Evolutionary conservation across 2,888 invertebrate genomes (phyloP).

Genomic region (Perizoma affinitatum): DNA sequence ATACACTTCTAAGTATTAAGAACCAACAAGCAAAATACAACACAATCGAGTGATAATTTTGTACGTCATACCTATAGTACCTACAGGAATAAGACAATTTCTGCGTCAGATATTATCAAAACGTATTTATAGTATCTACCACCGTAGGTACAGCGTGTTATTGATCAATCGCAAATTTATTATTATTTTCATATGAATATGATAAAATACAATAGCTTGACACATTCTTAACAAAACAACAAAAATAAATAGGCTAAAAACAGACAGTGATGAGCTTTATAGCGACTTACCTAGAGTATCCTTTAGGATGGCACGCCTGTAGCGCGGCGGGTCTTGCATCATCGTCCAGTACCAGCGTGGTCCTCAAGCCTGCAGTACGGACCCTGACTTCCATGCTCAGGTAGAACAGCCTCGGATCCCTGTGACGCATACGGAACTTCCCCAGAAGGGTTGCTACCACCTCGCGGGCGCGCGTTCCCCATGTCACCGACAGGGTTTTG

Average conservation of each 20-base stretch:
- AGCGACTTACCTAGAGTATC: constrained; percentile 91
- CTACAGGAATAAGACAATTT: constrained; percentile 6
- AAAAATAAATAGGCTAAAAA: neutral
- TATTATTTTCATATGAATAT: too few species aligned
- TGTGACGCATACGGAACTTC: constrained; percentile 95
- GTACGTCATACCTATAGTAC: neutral
- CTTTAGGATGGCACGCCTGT: constrained; percentile 96
- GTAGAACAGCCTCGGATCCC: constrained; percentile 96
- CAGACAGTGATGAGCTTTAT: neutral
- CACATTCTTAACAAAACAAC: neutral
- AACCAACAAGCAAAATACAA: neutral
- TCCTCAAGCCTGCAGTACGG: constrained; percentile 91
- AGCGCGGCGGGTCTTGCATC: constrained; percentile 95
- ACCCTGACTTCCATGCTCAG: constrained; percentile 97
- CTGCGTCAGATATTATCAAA: constrained; percentile 12
- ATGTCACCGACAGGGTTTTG: constrained; percentile 95
- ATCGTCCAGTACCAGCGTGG: constrained; percentile 92
- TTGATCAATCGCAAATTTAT: too few species aligned
- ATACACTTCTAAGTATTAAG: neutral
- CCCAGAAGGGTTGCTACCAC: constrained; percentile 92
- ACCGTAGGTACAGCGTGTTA: neutral
- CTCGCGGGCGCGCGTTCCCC: constrained; percentile 94
- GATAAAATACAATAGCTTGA: neutral
- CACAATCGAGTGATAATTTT: too few species aligned
- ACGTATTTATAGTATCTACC: neutral